Percentiles rank a stretch among this genome's conserved stretches.
phyloP scores from a whole-genome alignment of 2,797 vertebrate genomes.

The Labeo calbasu region DNA sequence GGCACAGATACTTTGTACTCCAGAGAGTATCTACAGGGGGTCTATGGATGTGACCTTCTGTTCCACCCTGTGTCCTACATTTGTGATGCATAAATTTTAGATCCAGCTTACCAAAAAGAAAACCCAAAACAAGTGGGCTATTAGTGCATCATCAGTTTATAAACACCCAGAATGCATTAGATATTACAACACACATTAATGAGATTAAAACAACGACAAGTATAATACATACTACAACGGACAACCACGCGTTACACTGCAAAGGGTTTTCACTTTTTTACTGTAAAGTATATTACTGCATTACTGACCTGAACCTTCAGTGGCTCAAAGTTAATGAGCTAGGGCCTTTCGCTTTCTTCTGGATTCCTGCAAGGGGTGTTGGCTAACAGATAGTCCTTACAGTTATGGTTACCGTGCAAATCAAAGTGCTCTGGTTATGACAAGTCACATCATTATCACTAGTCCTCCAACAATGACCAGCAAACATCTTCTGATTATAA shows the following conservation, averaged over 20 bases:
- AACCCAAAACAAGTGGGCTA: background rate
- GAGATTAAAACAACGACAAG: background rate
- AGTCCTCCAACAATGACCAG: background rate
- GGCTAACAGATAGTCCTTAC: slow-evolving; percentile 10
- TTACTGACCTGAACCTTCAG: background rate
- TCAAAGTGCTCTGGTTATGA: slow-evolving; percentile 9
- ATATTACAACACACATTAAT: background rate
- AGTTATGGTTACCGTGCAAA: background rate
- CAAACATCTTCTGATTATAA: background rate
- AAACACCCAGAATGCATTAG: background rate
- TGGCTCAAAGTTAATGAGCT: background rate
- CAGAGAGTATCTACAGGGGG: slow-evolving; percentile 11
- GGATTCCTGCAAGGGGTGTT: background rate
- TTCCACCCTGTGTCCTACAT: slow-evolving; percentile 8
- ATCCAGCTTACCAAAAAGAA: background rate
- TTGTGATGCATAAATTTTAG: slow-evolving; percentile 5
- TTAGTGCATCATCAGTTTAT: background rate
- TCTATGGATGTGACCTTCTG: slow-evolving; percentile 4
- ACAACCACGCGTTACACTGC: background rate
- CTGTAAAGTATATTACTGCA: background rate
- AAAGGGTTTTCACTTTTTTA: background rate
- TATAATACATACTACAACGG: background rate
- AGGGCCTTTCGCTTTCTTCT: slow-evolving; percentile 21
- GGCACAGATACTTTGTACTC: slow-evolving; percentile 10
- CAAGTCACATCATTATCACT: background rate